These are phyloP conservation scores for Porites lutea DNA, from an alignment of 64 coral and sea anemone genomes.

Conservation along the genomic window DNA sequence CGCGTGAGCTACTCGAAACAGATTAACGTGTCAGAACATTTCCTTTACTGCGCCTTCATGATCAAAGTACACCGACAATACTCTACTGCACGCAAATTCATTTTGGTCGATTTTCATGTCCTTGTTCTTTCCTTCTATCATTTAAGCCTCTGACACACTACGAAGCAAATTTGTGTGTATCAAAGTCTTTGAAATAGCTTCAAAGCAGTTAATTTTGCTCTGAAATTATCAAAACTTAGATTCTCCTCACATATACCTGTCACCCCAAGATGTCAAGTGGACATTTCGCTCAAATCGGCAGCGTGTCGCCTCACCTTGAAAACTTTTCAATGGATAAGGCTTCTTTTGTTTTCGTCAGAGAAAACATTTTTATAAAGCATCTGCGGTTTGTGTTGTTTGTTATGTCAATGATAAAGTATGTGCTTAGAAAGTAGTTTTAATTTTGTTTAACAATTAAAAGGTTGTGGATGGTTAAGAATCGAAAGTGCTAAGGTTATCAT, in stretches of 20 bases:
- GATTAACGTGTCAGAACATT: too few relatives aligned
- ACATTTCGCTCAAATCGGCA: not conserved
- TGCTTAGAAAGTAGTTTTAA: not conserved
- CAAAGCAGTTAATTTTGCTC: not conserved
- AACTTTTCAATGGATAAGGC: not conserved
- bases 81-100: too few relatives aligned
- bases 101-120: too few relatives aligned
- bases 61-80: too few relatives aligned
- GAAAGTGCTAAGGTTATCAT: not conserved
- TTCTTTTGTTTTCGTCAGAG: not conserved
- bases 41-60: too few relatives aligned
- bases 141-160: too few relatives aligned
- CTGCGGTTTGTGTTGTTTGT: constrained; percentile 1
- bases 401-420: not conserved
- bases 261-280: not conserved
- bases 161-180: too few relatives aligned
- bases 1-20: too few relatives aligned
- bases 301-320: not conserved
- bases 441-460: not conserved
- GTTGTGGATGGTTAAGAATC: not conserved
- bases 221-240: not conserved
- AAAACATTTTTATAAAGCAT: not conserved
- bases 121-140: too few relatives aligned
- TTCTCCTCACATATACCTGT: constrained; percentile 29
- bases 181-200: not conserved